phyloP scores from a whole-genome alignment of 2,113 vertebrate species.

The Paratilapia polleni region DNA sequence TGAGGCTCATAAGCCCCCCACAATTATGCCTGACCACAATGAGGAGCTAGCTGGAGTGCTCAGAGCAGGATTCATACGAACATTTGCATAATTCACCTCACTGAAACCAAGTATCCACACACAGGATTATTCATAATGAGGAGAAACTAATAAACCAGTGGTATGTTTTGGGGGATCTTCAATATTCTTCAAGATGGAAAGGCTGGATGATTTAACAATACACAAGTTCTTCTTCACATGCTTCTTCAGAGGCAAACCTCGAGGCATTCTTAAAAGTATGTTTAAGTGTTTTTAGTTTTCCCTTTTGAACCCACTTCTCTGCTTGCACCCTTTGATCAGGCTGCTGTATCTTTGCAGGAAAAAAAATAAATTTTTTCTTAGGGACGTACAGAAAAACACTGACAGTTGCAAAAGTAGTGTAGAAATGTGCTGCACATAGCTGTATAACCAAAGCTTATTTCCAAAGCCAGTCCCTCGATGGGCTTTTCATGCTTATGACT shows the following conservation, averaged over 20 bases:
- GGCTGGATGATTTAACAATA: not conserved
- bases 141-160: slow-evolving; percentile 22
- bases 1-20: slow-evolving; percentile 60
- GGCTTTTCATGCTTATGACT: too few species aligned
- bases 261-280: not conserved
- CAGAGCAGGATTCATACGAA: slow-evolving; percentile 40
- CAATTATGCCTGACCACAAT: slow-evolving; percentile 68
- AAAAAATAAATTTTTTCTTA: not conserved
- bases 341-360: not conserved
- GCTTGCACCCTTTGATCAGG: not conserved
- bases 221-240: not conserved
- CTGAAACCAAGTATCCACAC: slow-evolving; percentile 10
- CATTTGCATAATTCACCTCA: slow-evolving; percentile 63
- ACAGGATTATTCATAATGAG: slow-evolving; percentile 25
- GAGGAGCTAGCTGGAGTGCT: slow-evolving; percentile 58
- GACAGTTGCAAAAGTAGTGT: too few species aligned
- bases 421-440: too few species aligned
- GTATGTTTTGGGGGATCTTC: not conserved
- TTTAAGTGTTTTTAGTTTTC: too few species aligned
- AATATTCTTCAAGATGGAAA: not conserved
- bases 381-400: too few species aligned
- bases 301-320: not conserved
- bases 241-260: not conserved
- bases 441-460: too few species aligned
- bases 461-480: too few species aligned